Evolutionary conservation across 2,797 vertebrate species (phyloP), one percentile per base, ranked within the genome.

Genomic region (Gallinago nigripennis): DNA sequence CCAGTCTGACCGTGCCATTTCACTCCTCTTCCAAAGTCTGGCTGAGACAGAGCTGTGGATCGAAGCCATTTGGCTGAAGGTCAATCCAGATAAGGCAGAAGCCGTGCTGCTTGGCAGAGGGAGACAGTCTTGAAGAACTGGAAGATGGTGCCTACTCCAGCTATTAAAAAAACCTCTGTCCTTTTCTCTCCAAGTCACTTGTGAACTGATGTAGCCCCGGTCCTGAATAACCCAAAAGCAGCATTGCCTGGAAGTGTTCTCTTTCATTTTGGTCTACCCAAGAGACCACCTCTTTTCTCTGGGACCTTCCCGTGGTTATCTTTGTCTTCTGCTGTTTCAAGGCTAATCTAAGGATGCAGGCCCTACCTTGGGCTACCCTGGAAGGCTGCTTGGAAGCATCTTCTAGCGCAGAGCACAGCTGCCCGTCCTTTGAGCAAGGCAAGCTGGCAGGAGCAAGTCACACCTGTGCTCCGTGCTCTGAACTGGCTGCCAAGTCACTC

Each of bases 401-500:
- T 1, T 46, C 35, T 75, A 87, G 90, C 1, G 1, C 64, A 68
- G 91, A 87, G 82, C 92, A 86, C 96, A 95, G 95, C 96, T 95
- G 96, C 86, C 91, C 96, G 24, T 93, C 93, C 77, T 89, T 82
- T 54, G 88, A 94, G 88, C 88, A 43, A 94, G 93, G 92, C 92
- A 95, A 96, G 93, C 95, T 97, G 96, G 96, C 94, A 96, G 92
- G 88, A 87, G 71, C 6, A 4, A 21, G 68, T 81, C 92, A 82
- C 96, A 97, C 96, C 96, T 97, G 95, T 96, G 94, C 94, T 96
- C 94, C 84, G 24, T 81, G 92, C 96, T 94, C 94, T 87, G 95
- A 94, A 83, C 79, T 15, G 82, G 41, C 91, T 96, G 96, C 95
- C 96, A 96, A 88, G 45, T 71, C 83, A 2, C 84, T 85, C 53